These are phyloP conservation scores for Patiria pectinifera DNA, from an alignment of 53 echinoderm and acorn worm genomes.

Conservation along the genomic window DNA sequence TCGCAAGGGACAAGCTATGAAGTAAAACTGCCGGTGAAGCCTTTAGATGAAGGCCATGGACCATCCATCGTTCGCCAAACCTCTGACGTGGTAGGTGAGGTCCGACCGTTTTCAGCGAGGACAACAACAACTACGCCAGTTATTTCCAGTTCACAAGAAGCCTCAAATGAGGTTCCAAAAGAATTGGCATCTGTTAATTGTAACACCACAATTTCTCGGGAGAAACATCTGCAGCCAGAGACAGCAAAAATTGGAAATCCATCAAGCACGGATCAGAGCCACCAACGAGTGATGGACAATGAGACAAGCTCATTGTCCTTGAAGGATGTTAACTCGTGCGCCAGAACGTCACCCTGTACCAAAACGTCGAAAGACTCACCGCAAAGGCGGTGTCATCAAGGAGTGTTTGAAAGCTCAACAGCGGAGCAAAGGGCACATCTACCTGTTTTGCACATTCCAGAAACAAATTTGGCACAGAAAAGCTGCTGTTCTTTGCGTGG, in stretches of 20 bases:
- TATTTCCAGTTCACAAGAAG: background rate
- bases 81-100: no score
- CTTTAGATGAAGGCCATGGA: background rate
- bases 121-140: background rate
- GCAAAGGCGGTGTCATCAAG: background rate
- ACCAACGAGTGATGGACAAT: background rate
- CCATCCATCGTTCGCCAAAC: background rate
- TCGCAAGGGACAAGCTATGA: background rate
- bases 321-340: conserved; percentile 5
- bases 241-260: no score
- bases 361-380: conserved; percentile 1
- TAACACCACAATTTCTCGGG: no score
- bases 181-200: no score
- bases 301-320: background rate
- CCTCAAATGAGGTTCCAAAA: background rate
- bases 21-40: background rate
- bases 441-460: background rate
- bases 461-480: background rate
- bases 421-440: background rate
- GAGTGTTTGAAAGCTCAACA: background rate
- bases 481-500: background rate
- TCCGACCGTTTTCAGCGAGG: no score
- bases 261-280: background rate
- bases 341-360: conserved; percentile 41
- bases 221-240: no score